A percentile compares a stretch with the other conserved stretches of the same genome.
Conservation (phyloP, 2,113 vertebrate genomes). For the Dasyprocta punctata region DNA sequence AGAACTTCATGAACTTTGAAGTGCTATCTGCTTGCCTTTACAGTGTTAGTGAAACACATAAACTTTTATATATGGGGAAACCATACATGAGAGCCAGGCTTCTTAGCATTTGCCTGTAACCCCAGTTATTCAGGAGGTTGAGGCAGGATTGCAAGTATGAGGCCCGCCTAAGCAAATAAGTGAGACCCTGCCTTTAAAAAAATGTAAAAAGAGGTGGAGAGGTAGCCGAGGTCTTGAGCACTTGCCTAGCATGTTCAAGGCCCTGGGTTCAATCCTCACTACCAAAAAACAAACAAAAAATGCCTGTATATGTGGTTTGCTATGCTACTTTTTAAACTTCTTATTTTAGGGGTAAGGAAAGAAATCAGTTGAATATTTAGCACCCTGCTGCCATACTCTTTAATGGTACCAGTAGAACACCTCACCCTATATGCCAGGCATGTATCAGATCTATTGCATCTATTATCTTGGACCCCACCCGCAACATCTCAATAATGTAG, state of each 20-base stretch:
- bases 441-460: not conserved
- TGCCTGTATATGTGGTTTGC: not conserved
- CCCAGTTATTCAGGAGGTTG: not conserved
- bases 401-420: not conserved
- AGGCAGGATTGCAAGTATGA: not conserved
- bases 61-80: not conserved
- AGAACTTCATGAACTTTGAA: not conserved
- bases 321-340: not conserved
- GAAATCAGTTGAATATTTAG: not conserved
- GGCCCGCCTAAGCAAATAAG: not conserved
- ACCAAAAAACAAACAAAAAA: not conserved
- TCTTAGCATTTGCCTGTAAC: not conserved
- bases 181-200: not conserved
- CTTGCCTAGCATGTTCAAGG: not conserved
- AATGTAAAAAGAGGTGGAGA: not conserved
- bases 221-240: not conserved
- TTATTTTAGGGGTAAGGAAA: not conserved
- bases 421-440: fast-evolving
- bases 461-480: not conserved
- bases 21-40: not conserved
- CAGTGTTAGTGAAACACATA: not conserved
- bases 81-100: not conserved
- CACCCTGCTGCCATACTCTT: not conserved
- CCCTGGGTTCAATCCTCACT: not conserved
- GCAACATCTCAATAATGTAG: not conserved